Evolutionary conservation across 2,888 invertebrate genomes (phyloP).

Genomic region (Drosophila sordidula): DNA sequence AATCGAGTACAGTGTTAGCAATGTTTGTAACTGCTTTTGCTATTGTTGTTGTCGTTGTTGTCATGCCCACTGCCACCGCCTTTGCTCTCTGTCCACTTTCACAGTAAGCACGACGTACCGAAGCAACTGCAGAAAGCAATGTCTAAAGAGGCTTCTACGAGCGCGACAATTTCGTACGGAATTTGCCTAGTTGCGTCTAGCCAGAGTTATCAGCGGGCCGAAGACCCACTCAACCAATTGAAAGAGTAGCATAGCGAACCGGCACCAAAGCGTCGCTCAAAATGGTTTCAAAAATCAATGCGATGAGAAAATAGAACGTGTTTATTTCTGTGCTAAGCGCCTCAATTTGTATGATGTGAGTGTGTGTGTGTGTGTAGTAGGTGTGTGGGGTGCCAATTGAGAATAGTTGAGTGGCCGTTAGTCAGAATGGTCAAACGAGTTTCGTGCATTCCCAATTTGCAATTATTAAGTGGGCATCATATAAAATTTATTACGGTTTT

Average conservation of each 20-base stretch:
- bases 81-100: slow-evolving; percentile 71
- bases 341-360: slow-evolving; percentile 59
- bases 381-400: slow-evolving; percentile 64
- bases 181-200: slow-evolving; percentile 72
- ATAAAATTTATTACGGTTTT: slow-evolving; percentile 62
- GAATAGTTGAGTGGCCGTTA: slow-evolving; percentile 66
- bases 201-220: slow-evolving; percentile 52
- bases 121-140: slow-evolving; percentile 34
- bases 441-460: slow-evolving; percentile 73
- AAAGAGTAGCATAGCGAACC: slow-evolving; percentile 33
- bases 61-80: slow-evolving; percentile 41
- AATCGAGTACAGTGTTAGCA: slow-evolving; percentile 71
- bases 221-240: slow-evolving; percentile 56
- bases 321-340: slow-evolving; percentile 79
- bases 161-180: slow-evolving; percentile 51
- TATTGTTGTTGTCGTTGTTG: slow-evolving; percentile 28
- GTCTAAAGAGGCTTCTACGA: slow-evolving; percentile 57
- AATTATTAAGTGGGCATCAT: slow-evolving; percentile 70
- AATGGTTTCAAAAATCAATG: slow-evolving; percentile 83
- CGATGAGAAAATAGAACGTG: slow-evolving; percentile 76
- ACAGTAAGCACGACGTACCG: slow-evolving; percentile 59
- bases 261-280: slow-evolving; percentile 69
- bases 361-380: slow-evolving; percentile 19
- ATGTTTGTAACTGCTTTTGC: slow-evolving; percentile 58
- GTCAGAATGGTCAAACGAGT: slow-evolving; percentile 70